Base-by-base conservation (phyloP, 2,113 vertebrate genomes). In the Mustelus asterias region DNA sequence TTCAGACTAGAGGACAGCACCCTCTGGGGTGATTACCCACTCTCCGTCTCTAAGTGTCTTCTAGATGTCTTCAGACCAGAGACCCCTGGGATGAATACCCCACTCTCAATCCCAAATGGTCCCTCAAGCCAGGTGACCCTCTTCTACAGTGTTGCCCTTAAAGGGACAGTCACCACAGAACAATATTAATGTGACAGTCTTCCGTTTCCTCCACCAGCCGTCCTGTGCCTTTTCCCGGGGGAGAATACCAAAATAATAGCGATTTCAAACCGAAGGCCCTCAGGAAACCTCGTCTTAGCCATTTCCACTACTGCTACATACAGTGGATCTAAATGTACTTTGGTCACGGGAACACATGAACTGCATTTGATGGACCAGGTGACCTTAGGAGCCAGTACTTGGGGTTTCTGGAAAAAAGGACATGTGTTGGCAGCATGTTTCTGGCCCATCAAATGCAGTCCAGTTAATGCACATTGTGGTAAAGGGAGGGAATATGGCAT, bases 391-490 rank as follows among this genome's bases (percentile, higher is more conserved):
- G 60, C 5, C 24, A 29, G 48, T 29, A 29, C 54, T 33, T 90
- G 8, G 88, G 88, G 24, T 33, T 33, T 60, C 54, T 33, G 9
- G 6, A 90, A 83, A 54, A 60, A 90, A 90, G 6, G 8, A 60
- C 48, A 29, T n/a, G 13, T 60, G 88, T 11, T n/a, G 29, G 11
- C 26, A 90, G 24, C 11, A 63, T 90, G 88, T 90, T 90, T n/a
- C 88, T 26, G n/a, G 22, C 60, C 24, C 48, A 83, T 18, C 78
- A 16, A 29, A 33, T 63, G 88, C 29, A 60, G 86, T 60, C 86
- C 86, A 89, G 26, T 60, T 90, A 90, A 63, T 60, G 60, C 48
- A 90, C 58, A 33, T 58, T 90, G 54, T 90, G 88, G 88, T 90
- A 90, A 29, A 33, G 88, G 88, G 88, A 60, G 88, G 88, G 88